phyloP scores from a whole-genome alignment of 2,888 invertebrate species.

The Melipona bicolor region DNA sequence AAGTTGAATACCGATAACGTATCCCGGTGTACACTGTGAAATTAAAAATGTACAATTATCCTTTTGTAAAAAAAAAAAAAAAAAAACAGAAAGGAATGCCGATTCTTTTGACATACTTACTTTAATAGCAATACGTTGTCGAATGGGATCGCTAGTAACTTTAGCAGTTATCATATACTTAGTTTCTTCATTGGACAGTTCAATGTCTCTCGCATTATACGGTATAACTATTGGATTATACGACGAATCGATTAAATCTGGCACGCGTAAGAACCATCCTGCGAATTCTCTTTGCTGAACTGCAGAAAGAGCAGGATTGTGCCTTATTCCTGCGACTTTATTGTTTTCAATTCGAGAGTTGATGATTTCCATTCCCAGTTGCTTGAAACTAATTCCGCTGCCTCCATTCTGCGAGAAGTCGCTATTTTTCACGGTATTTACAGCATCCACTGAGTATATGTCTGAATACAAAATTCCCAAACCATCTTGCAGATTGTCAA shows the following conservation, averaged over 20 bases:
- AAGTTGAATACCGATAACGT: conserved; percentile 94
- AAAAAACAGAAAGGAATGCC: no score
- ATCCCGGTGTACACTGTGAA: conserved; percentile 90
- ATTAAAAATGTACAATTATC: background rate
- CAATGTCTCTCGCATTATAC: conserved; percentile 86
- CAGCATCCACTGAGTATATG: conserved; percentile 93
- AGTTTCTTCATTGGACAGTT: conserved; percentile 90
- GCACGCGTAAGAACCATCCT: conserved; percentile 93
- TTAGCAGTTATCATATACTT: conserved; percentile 92
- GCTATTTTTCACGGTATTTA: conserved; percentile 93
- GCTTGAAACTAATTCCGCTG: conserved; percentile 95
- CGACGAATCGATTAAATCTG: conserved; percentile 89
- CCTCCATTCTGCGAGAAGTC: conserved; percentile 94
- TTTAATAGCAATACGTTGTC: conserved; percentile 77
- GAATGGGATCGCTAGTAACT: conserved; percentile 85
- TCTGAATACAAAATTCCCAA: conserved; percentile 97
- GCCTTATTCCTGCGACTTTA: conserved; percentile 94
- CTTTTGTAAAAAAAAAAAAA: no score
- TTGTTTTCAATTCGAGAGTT: conserved; percentile 94
- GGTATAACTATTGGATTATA: conserved; percentile 92
- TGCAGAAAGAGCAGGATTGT: conserved; percentile 94
- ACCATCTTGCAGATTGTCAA: conserved; percentile 96
- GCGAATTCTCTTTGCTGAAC: conserved; percentile 95
- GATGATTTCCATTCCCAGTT: conserved; percentile 92
- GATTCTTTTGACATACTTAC: conserved; percentile 66